Base-by-base conservation (phyloP, 1,140 invertebrate species). In the Chymomyza costata region DNA sequence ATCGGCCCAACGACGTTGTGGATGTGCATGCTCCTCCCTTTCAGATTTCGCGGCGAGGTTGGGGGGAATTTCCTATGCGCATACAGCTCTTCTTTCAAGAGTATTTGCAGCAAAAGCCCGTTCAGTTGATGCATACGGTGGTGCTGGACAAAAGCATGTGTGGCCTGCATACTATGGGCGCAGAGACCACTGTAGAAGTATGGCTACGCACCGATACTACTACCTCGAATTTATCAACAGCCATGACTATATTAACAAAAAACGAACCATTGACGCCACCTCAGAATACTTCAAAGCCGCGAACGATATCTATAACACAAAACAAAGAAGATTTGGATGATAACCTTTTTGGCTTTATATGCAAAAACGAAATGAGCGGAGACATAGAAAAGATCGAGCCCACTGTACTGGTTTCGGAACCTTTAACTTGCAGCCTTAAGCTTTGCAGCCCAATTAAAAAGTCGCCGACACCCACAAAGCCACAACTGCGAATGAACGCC, bases 11-110 rank as follows among this genome's bases (percentile, higher is more conserved):
- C 86, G 94, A 97, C 83, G 88, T 94, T 31, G 90, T 96, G 3
- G 92, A 94, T 85, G 86, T 96, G 5, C 93, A 92, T 38, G 86
- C 89, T 28, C 88, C 92, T 0, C 95, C 95, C 6, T 97, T 94
- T 88, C 92, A 95, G 81, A 81, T 97, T 35, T 91, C 91, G 0
- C 88, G 94, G 35, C 88, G 93, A 40, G 95, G 95, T 13, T 97
- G 95, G 95, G 95, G 95, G 10, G 95, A 97, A 87, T 97, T 97
- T 87, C 93, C 93, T 0, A 86, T 95, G 11, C 87, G 92, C 54
- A 89, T 95, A 6, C 92, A 95, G 76, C 85, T 97, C 6, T 93
- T 92, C 85, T 96, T 97, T 74, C 88, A 90, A 35, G 90, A 92
- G 69, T 65, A 86, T 2, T 64, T 85, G 8, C 80, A 91, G 7